phyloP scores from a whole-genome alignment of 92 coral and sea anemone genomes.

The Heliopora coerulea region DNA sequence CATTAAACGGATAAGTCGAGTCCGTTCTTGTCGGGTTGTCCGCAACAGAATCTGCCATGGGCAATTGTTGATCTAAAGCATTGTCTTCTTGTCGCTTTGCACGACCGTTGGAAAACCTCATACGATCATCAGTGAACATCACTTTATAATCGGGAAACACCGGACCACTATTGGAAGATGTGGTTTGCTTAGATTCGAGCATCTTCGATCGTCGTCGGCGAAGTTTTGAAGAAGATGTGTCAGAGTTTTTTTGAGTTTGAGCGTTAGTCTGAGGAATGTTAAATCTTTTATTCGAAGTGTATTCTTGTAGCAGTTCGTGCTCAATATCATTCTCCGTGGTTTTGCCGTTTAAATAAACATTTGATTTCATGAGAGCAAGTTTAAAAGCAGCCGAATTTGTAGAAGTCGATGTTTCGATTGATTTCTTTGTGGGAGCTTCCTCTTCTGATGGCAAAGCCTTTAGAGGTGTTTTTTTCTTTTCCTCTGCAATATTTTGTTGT shows the following conservation, averaged over 20 bases:
- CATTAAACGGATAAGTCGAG: constrained; percentile 4
- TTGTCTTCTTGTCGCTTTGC: constrained; percentile 12
- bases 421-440: constrained; percentile 15
- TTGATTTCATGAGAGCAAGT: constrained; percentile 9
- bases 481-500: not conserved
- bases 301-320: not conserved
- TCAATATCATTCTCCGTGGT: not conserved
- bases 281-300: constrained; percentile 2
- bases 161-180: not conserved
- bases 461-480: not conserved
- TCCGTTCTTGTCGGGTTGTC: not conserved
- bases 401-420: constrained; percentile 3
- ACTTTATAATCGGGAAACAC: not conserved
- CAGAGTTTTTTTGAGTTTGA: no score
- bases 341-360: constrained; percentile 6
- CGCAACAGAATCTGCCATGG: not conserved
- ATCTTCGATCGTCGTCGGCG: no score
- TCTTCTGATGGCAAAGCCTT: constrained; percentile 12
- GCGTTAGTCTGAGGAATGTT: not conserved
- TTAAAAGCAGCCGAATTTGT: not conserved
- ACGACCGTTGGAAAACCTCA: constrained; percentile 2
- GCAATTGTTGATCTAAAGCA: not conserved
- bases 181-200: no score
- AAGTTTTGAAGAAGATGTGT: not conserved
- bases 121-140: not conserved